Percentiles rank a stretch among this genome's conserved stretches.
Evolutionary conservation across 1,140 invertebrate species (phyloP).

Genomic region (Trichonephila clavipes): DNA sequence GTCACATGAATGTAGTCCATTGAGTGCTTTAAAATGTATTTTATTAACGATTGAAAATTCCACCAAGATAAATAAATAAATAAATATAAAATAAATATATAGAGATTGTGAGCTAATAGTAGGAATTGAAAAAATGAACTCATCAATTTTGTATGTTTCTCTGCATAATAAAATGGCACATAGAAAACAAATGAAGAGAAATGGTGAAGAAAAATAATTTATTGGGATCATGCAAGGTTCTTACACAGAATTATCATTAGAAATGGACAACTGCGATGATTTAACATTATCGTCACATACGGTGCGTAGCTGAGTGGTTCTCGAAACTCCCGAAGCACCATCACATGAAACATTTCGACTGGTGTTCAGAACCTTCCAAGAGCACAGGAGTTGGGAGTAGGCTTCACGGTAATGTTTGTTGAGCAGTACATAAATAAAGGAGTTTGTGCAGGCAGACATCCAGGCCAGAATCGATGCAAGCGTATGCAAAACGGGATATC

Average conservation of each 20-base stretch:
- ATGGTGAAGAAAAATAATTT: neutral
- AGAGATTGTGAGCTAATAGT: too few relatives aligned
- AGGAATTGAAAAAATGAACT: too few relatives aligned
- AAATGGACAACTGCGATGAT: conserved; percentile 37
- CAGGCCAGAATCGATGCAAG: conserved; percentile 91
- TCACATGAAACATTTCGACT: conserved; percentile 15
- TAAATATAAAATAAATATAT: too few relatives aligned
- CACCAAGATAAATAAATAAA: too few relatives aligned
- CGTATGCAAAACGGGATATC: conserved; percentile 88
- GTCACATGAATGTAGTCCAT: too few relatives aligned
- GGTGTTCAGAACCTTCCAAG: neutral
- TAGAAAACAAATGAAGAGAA: neutral
- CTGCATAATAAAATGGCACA: too few relatives aligned
- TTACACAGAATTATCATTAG: neutral
- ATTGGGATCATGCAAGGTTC: neutral
- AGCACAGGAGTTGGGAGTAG: conserved; percentile 85
- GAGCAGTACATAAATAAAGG: conserved; percentile 92
- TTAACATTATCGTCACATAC: conserved; percentile 38
- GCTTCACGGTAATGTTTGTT: conserved; percentile 91
- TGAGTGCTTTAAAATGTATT: too few relatives aligned
- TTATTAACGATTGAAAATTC: too few relatives aligned
- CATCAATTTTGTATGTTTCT: too few relatives aligned
- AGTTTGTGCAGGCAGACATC: conserved; percentile 92
- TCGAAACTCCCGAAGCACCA: conserved; percentile 11
- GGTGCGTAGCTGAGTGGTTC: conserved; percentile 14